Conservation (phyloP, 2,113 vertebrate species). For the Antennarius striatus region DNA sequence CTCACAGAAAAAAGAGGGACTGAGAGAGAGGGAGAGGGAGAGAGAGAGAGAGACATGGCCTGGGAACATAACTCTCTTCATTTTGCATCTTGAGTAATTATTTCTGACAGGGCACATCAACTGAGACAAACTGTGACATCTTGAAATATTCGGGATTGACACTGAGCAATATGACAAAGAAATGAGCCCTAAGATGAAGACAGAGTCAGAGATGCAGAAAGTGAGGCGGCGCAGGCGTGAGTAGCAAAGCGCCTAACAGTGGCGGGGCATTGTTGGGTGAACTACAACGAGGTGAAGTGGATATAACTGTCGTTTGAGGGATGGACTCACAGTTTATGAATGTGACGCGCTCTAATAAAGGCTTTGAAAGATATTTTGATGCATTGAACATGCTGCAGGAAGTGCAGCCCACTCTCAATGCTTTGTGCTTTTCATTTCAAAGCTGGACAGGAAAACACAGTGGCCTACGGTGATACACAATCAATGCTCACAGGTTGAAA, state of each 20-base stretch:
- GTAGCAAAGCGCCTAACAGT: constrained; percentile 23
- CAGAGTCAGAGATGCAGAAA: not conserved
- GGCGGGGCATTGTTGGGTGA: constrained; percentile 9
- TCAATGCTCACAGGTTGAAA: too few species aligned
- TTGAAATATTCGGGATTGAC: constrained; percentile 44
- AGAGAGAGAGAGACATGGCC: constrained; percentile 19
- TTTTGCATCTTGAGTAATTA: constrained; percentile 43
- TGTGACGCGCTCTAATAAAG: constrained; percentile 3
- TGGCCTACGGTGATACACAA: too few species aligned
- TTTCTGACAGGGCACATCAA: constrained; percentile 56
- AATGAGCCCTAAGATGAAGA: constrained; percentile 44
- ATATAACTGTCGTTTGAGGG: constrained; percentile 24
- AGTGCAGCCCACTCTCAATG: not conserved
- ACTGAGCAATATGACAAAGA: constrained; percentile 32
- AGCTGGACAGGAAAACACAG: too few species aligned
- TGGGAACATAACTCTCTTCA: constrained; percentile 22
- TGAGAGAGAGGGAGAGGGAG: not conserved
- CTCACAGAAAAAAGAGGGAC: not conserved
- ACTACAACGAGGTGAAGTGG: constrained; percentile 33
- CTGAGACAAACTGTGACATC: constrained; percentile 55
- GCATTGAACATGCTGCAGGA: constrained; percentile 35
- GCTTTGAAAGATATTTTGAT: constrained; percentile 31
- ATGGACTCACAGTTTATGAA: not conserved
- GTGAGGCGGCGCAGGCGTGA: constrained; percentile 14
- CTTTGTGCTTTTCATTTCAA: too few species aligned